A percentile compares a stretch with the other conserved stretches of the same genome.
Conservation (phyloP, 2,113 vertebrate species). For the Elachura formosa region DNA sequence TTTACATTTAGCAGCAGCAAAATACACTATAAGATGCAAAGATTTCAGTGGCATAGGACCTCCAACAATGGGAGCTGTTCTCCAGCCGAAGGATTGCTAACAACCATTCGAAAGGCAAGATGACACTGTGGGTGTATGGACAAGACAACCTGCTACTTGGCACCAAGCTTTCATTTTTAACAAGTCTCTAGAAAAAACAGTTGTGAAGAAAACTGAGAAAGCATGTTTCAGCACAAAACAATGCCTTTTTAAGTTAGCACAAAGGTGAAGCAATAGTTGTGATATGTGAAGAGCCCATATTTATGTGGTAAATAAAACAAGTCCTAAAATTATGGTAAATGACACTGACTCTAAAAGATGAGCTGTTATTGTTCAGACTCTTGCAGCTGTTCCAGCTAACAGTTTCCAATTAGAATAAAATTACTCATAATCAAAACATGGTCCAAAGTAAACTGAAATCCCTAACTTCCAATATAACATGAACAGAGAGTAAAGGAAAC, state of each 20-base stretch:
- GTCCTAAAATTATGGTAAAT: not conserved
- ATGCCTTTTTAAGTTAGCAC: not conserved
- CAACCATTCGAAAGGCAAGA: not conserved
- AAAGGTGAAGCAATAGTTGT: not conserved
- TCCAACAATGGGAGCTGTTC: not conserved
- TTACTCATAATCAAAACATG: not conserved
- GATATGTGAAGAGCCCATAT: not conserved
- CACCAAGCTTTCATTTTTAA: not conserved
- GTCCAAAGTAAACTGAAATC: not conserved
- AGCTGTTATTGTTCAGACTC: not conserved
- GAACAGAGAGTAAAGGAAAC: not conserved
- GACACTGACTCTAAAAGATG: not conserved
- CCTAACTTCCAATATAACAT: not conserved
- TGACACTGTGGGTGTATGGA: rapidly evolving
- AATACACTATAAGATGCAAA: not conserved
- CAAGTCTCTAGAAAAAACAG: not conserved
- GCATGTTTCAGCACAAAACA: not conserved
- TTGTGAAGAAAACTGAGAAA: not conserved
- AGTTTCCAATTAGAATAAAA: not conserved
- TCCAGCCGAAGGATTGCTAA: not conserved
- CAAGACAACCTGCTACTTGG: rapidly evolving
- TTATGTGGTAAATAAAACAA: slow-evolving; percentile 5
- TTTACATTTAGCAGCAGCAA: not conserved
- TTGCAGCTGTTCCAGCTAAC: not conserved
- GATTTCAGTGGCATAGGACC: not conserved